Evolutionary conservation across 2,888 invertebrate genomes (phyloP).

Genomic region (Napeogenes inachia): DNA sequence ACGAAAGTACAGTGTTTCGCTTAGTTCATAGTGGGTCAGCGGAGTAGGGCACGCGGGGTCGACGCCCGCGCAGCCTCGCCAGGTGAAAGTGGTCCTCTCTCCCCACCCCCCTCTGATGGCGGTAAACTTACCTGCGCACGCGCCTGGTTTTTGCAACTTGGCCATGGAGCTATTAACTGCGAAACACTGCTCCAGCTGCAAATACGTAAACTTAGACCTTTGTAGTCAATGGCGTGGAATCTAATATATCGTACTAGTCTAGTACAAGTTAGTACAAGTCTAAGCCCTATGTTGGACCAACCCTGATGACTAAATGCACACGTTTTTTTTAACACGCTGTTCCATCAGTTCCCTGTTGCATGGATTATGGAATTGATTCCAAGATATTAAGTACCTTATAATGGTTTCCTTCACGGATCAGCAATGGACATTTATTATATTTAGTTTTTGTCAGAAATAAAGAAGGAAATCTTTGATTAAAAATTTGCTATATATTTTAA

Average conservation of each 20-base stretch:
- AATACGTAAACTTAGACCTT: slow-evolving; percentile 66
- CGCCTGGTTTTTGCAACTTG: slow-evolving; percentile 75
- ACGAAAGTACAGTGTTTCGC: slow-evolving; percentile 75
- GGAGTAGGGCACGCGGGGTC: slow-evolving; percentile 74
- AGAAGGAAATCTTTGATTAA: no score
- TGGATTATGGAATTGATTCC: no score
- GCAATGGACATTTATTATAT: no score
- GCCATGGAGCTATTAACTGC: slow-evolving; percentile 71
- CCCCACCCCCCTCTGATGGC: slow-evolving; percentile 48
- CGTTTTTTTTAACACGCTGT: no score
- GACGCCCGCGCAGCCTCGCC: slow-evolving; percentile 75
- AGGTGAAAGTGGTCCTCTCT: slow-evolving; percentile 69
- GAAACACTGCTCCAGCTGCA: slow-evolving; percentile 63
- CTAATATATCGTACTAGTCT: not conserved
- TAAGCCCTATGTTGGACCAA: no score
- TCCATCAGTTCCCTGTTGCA: no score
- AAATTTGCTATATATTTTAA: no score
- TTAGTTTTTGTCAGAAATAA: no score
- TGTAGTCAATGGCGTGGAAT: slow-evolving; percentile 41
- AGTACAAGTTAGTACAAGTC: no score
- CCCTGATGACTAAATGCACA: no score
- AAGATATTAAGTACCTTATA: no score
- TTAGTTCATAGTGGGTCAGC: slow-evolving; percentile 70
- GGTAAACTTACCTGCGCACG: slow-evolving; percentile 64
- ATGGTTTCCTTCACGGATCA: no score